Base-by-base conservation (phyloP, 2,113 vertebrate genomes). In the Pavo muticus region DNA sequence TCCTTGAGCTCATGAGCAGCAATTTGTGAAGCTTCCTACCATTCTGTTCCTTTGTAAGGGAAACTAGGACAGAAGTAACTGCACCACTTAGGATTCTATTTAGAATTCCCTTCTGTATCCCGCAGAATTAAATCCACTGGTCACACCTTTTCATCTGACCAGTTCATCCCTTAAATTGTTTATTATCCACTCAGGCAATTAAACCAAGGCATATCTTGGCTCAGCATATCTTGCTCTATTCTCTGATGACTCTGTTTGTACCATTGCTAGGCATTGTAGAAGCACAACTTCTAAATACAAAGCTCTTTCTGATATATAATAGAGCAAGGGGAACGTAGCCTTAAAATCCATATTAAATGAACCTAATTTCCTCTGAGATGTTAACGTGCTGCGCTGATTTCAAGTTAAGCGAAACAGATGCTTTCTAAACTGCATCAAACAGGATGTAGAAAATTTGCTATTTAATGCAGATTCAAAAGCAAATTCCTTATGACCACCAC, bases 401-500 rank as follows among this genome's bases (percentile, higher is more conserved):
- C 82, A 72, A 82, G 82, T 96, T 97, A 96, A 97, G 94, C 91
- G 91, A 94, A 97, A 91, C 93, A 96, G 95, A 97, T 97, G 95
- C 93, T 94, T 97, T 84, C 1, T 5, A 79, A 95, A 86, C 63
- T 87, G 87, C 86, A 93, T 96, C 90, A 64, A 96, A 88, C 94
- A 96, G 97, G 93, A 97, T 95, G 93, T 94, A 95, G 97, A 96
- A 94, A 96, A 96, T 90, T 94, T 94, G 84, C 92, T 90, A 93
- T 89, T 95, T 94, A 97, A 90, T 96, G 90, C 91, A 93, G 97
- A 94, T 96, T 97, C 95, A 95, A 97, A 97, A 89, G 93, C 91
- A 77, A 94, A 96, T 95, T 96, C 95, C 93, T 93, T 65, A 50
- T 42, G 96, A 94, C 88, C 93, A 87, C 93, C 92, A 86, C 4